phyloP scores from a whole-genome alignment of 2,888 invertebrate species.

The Torymus tubicola region DNA sequence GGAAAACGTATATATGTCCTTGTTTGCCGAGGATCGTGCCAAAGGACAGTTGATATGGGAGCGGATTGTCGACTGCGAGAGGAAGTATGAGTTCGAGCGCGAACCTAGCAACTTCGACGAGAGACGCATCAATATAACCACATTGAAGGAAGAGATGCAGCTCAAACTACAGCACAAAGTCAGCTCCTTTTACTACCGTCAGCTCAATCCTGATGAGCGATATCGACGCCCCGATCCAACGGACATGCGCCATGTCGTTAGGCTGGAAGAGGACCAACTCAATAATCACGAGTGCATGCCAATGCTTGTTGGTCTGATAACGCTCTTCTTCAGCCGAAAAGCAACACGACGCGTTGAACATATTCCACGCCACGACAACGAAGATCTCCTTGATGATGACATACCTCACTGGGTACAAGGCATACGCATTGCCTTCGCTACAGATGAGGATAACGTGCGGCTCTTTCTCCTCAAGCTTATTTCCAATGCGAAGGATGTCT shows the following conservation, averaged over 20 bases:
- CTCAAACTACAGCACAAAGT: neutral
- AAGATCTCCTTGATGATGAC: neutral
- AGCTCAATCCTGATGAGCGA: neutral
- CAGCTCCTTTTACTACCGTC: constrained; percentile 6
- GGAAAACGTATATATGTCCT: constrained; percentile 75
- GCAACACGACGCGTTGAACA: constrained; percentile 62
- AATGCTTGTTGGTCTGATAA: constrained; percentile 79
- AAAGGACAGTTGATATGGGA: constrained; percentile 78
- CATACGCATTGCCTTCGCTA: constrained; percentile 74
- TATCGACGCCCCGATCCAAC: neutral
- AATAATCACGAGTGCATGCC: constrained; percentile 86
- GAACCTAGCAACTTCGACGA: constrained; percentile 68
- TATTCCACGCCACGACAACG: constrained; percentile 60
- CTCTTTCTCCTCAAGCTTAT: constrained; percentile 82
- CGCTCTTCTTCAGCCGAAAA: constrained; percentile 77
- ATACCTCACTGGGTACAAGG: constrained; percentile 76
- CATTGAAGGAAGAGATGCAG: neutral
- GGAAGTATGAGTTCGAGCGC: constrained; percentile 78
- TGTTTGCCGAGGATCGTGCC: constrained; percentile 77
- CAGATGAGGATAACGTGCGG: constrained; percentile 78
- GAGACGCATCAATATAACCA: constrained; percentile 75
- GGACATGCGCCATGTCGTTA: constrained; percentile 64
- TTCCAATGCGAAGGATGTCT: constrained; percentile 78
- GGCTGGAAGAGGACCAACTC: constrained; percentile 79
- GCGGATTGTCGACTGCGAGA: constrained; percentile 79